A percentile compares a stretch with the other conserved stretches of the same genome.
phyloP scores from a whole-genome alignment of 2,113 vertebrate species.

The Cygnus atratus region DNA sequence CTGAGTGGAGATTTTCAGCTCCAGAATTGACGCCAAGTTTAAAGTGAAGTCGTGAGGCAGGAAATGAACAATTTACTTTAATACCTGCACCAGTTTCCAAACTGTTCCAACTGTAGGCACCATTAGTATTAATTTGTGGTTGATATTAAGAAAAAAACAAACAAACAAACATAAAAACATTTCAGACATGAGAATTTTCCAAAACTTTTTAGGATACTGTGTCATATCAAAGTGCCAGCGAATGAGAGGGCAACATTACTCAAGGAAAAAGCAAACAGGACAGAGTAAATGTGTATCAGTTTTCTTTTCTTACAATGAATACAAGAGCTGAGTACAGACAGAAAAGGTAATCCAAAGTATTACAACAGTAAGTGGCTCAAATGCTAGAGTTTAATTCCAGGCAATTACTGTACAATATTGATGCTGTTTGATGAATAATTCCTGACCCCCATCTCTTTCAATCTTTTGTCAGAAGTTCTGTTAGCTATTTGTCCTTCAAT shows the following conservation, averaged over 20 bases:
- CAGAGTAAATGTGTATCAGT: background rate
- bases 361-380: background rate
- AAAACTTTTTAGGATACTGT: background rate
- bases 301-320: background rate
- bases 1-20: background rate
- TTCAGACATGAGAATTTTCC: background rate
- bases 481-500: background rate
- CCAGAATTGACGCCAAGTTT: background rate
- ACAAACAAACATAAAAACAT: background rate
- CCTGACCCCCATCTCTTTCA: background rate
- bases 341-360: background rate
- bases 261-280: background rate
- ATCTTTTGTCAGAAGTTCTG: background rate
- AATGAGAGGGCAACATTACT: background rate
- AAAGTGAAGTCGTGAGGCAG: background rate
- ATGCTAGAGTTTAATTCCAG: background rate
- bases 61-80: background rate
- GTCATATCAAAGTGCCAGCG: background rate
- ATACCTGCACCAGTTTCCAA: background rate
- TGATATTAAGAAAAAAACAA: background rate
- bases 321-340: background rate
- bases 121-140: background rate
- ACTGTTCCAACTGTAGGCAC: background rate
- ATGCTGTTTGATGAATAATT: background rate
- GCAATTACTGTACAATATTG: background rate